phyloP scores from a whole-genome alignment of 2,888 invertebrate species.

The Abrostola tripartita region DNA sequence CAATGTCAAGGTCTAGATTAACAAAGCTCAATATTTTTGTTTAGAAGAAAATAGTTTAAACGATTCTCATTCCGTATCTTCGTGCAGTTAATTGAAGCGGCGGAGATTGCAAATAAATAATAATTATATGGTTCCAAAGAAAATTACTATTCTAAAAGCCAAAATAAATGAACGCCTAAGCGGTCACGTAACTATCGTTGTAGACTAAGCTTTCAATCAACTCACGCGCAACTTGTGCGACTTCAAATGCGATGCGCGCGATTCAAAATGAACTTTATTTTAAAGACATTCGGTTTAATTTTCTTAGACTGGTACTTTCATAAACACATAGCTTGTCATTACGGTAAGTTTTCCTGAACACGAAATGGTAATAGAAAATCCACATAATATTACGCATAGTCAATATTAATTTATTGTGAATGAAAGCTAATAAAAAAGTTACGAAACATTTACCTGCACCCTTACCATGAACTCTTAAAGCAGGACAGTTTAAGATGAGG shows the following conservation, averaged over 20 bases:
- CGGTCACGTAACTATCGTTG: conserved; percentile 77
- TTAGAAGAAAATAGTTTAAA: conserved; percentile 52
- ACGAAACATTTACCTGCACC: neutral
- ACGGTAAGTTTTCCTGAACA: conserved; percentile 13
- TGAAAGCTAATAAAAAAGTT: neutral
- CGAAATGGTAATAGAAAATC: conserved; percentile 6
- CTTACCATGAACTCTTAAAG: no score
- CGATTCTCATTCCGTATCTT: conserved; percentile 61
- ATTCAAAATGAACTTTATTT: conserved; percentile 36
- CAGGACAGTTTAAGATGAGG: no score
- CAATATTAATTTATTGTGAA: conserved; percentile 3
- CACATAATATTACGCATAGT: conserved; percentile 9
- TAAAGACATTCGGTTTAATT: conserved; percentile 8
- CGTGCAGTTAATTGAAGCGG: conserved; percentile 57
- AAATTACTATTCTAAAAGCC: conserved; percentile 71
- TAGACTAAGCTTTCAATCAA: conserved; percentile 77
- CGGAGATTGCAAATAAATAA: conserved; percentile 69
- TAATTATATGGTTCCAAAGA: conserved; percentile 67
- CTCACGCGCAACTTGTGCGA: conserved; percentile 59
- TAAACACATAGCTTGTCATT: neutral
- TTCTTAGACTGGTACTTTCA: neutral
- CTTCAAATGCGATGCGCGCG: neutral
- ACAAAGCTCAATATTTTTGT: conserved; percentile 30
- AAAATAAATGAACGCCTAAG: conserved; percentile 76
- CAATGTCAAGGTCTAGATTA: conserved; percentile 32